Base-by-base conservation (phyloP, 2,888 invertebrate genomes). In the Magallana nippona region DNA sequence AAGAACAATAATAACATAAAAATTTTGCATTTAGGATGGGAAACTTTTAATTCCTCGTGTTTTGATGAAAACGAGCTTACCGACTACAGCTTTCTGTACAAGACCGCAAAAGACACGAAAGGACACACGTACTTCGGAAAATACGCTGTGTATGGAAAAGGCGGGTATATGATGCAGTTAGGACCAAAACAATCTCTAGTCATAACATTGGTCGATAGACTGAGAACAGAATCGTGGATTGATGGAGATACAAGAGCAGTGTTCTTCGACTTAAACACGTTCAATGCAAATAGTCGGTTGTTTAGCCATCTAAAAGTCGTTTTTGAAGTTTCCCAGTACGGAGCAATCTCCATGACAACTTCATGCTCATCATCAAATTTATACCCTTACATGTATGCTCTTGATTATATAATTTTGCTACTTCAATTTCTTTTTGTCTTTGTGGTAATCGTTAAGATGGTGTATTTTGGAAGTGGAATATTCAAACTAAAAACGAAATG, bases 331-430 rank as follows among this genome's bases (percentile, higher is more conserved):
- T 77, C 85, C 11, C 56, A 79, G 27, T 79, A 32, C 44, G 85
- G 85, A n/a, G 78, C 62, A 13, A 62, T 79, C 19, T 27, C 77
- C 2, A 78, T 79, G 55, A 60, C 79, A 11, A 27, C 55, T 22
- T 71, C 78, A 1, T 44, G 62, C 1, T 77, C 27, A 71, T 83
- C 85, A 13, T 71, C 81, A 3, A 81, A 82, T 57, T 63, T 85
- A 19, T 89, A 90, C 80, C 90, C 90, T 0, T 90, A 89, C 82
- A 81, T 85, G 13, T 79, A 81, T 32, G 81, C 83, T 0, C 87
- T 88, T 84, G 90, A 90, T 79, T 89, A 87, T 79, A n/a, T 90
- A 10, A 55, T 88, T n/a, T 82, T 89, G 1, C 79, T 84, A 2
- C 55, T 88, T 1, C 87, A 89, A 78, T 19, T 89, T 1, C 13